Evolutionary conservation across 1,140 invertebrate species (phyloP), one percentile per base, ranked within the genome.

Genomic region (Drosophila grimshawi): DNA sequence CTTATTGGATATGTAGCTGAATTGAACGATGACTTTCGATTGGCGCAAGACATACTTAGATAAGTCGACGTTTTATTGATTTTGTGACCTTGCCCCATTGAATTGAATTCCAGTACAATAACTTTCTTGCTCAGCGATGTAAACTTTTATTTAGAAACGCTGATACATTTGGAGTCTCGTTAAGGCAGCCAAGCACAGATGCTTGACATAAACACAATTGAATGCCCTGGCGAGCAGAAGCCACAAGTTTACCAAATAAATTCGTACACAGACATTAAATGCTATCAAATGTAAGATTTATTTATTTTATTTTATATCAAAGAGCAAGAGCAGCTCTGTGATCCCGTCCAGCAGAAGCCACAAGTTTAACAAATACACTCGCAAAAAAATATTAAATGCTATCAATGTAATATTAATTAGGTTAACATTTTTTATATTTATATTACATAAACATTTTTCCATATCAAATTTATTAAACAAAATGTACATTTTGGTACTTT

Each of bases 171-270:
- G 30, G 30, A 60, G 29, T 2, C 30, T 46, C 30, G 30, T 59
- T 33, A 33, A 43, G 30, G n/a, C 29, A 45, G 39, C 41, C 55
- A 32, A 45, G 46, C 52, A 49, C 33, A 51, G 65, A 49, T 51
- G 10, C 30, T 57, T 27, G 11, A 33, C 4, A 39, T 8, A 57
- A 51, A 37, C 65, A 41, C 62, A 81, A 56, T 72, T 77, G 73
- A 72, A 59, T 66, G 19, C 62, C 27, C 53, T 6, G 11, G 8
- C 32, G 45, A 57, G 46, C 69, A 7, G 6, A 72, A 43, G 63
- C 78, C 79, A 70, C 75, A 81, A 81, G 51, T 61, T 68, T 62
- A 49, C 68, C 68, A 81, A 81, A 81, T 81, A 48, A 29, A 41
- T 48, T 41, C 37, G 8, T 10, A 41, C 3, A 41, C 5, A 37